Evolutionary conservation across 2,113 vertebrate genomes (phyloP), one percentile per base, ranked within the genome.

Genomic region (Phylloscopus trochiloides): DNA sequence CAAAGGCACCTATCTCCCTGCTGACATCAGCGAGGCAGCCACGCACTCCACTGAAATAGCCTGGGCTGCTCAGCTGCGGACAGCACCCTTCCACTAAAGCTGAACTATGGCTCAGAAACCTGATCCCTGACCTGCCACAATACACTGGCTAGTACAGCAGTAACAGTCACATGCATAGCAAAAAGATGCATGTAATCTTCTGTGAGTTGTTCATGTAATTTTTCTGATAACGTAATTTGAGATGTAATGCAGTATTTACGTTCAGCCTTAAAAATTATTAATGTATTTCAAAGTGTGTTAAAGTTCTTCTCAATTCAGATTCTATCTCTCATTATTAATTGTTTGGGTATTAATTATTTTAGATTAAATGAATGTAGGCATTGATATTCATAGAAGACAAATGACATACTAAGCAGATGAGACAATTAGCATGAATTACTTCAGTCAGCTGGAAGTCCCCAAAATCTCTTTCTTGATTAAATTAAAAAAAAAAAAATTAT

Each of bases 1-100:
- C 95, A 97, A 97, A 97, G 96, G 95, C 96, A 97, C 95, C 96
- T 97, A 96, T 92, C 92, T 92, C 94, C 94, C 92, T 94, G 96
- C 96, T 95, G 91, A 91, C 95, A 96, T 97, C 96, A 96, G 96
- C 94, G 28, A 68, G 86, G 94, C 88, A 93, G 94, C 71, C 70
- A 71, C 79, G 24, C 76, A 34, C 88, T 70, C 66, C 92, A 21
- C 92, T 76, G 45, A 24, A 47, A 93, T 5, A 82, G 57, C 36
- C 85, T 2, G 45, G 58, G 85, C 94, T 88, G 66, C 42, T 77
- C 81, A 47, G 58, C 84, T 52, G 26, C 5, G 0, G 4, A 8
- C 80, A 59, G 63, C 12, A 28, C 16, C 59, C 68, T 62, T 40
- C 24, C 1, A n/a, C 70, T 36, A 13, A 13, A 40, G 40, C 40